Evolutionary conservation across 2,113 vertebrate genomes (phyloP).

Genomic region (Bolborhynchus lineola): DNA sequence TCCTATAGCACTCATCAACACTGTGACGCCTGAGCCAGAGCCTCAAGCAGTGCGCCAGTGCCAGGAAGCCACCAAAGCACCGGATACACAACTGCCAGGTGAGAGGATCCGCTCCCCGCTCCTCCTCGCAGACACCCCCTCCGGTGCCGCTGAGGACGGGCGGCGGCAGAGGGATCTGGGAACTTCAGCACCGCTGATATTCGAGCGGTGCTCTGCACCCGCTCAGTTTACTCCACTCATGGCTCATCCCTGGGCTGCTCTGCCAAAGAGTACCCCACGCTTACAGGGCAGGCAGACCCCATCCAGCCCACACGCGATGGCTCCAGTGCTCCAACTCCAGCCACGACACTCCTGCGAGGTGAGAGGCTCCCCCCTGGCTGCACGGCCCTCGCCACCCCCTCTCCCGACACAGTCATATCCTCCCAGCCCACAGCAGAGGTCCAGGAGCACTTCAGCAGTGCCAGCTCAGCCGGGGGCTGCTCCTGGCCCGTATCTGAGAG

Average conservation of each 20-base stretch:
- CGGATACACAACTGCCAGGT: not conserved
- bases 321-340: fast-evolving
- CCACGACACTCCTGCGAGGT: not conserved
- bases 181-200: not conserved
- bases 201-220: not conserved
- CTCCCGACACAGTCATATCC: not conserved
- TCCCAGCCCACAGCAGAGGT: not conserved
- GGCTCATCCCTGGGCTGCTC: not conserved
- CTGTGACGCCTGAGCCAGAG: not conserved
- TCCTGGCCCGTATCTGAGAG: not conserved
- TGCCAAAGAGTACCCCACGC: not conserved
- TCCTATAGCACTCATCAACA: not conserved
- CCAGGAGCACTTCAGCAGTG: not conserved
- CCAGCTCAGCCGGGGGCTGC: not conserved
- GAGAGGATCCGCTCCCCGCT: not conserved
- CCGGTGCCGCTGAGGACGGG: not conserved
- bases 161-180: not conserved
- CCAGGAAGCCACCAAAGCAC: not conserved
- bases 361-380: not conserved
- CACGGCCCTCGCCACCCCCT: not conserved
- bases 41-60: not conserved
- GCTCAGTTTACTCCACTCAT: conserved; percentile 2
- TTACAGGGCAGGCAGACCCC: not conserved
- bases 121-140: not conserved
- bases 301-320: not conserved